Evolutionary conservation across 2,797 vertebrate species (phyloP), one percentile per base, ranked within the genome.

Genomic region (Centroberyx gerrardi): DNA sequence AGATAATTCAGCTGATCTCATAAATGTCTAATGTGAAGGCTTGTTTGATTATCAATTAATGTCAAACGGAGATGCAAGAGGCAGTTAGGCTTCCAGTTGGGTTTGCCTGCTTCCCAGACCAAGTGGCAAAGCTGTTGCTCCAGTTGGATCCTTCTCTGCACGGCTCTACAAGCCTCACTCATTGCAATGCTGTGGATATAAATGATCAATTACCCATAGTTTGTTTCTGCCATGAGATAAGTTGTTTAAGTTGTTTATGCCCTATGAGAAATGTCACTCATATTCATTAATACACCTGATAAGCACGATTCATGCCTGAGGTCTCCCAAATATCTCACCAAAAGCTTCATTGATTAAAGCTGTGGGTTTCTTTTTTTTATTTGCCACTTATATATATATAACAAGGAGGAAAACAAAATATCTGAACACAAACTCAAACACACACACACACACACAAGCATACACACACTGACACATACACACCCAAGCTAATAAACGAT

Each of bases 11-110:
- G 90, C 85, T 92, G 87, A 92, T 94, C 90, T 90, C 90, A 91
- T 92, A 91, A 93, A 92, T 92, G 91, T 89, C 87, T 89, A 87
- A 92, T 93, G 91, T 72, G 79, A 88, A 89, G 89, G 81, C 91
- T 90, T 90, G 91, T 92, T 92, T 92, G 93, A 91, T 91, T 92
- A 92, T 91, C 90, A 92, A 91, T 93, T 92, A 90, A 90, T 89
- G 92, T 92, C 91, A 91, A 83, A 80, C 66, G 54, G 83, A 88
- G 90, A 87, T 62, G 83, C 77, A 10, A 83, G 82, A 68, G 72
- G 72, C 90, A 73, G 70, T 72, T 68, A 70, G 76, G 83, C 71
- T 69, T 87, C 83, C 72, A 68, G 72, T 80, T 63, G 82, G 76
- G 80, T 83, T 68, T 67, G 65, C 53, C 74, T 59, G 51, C 58